phyloP scores from a whole-genome alignment of 2,797 vertebrate genomes.

The Brachyalestes nurse region DNA sequence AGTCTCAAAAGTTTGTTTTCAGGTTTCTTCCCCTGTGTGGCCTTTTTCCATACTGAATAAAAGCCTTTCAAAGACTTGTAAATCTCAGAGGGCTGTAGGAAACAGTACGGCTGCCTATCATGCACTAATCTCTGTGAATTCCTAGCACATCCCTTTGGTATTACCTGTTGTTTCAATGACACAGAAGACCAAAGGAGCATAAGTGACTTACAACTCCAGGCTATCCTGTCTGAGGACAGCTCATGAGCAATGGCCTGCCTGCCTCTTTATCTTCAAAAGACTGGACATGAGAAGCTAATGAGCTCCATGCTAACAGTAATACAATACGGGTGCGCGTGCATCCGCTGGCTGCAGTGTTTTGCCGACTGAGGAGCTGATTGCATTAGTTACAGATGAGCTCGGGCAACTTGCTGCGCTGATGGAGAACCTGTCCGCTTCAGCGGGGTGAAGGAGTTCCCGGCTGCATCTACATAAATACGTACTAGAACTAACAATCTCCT shows the following conservation, averaged over 20 bases:
- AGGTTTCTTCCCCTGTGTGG: constrained; percentile 18
- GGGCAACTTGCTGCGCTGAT: constrained; percentile 63
- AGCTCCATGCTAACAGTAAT: constrained; percentile 59
- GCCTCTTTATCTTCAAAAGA: constrained; percentile 54
- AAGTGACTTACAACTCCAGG: constrained; percentile 40
- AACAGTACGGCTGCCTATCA: not conserved
- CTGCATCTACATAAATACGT: constrained; percentile 61
- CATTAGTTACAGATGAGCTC: constrained; percentile 68
- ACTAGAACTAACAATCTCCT: constrained; percentile 47
- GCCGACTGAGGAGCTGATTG: constrained; percentile 56
- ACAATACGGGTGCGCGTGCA: constrained; percentile 51
- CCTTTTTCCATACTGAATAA: constrained; percentile 3
- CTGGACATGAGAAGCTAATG: constrained; percentile 26
- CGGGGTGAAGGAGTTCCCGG: constrained; percentile 60
- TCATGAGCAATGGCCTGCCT: constrained; percentile 42
- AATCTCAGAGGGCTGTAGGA: constrained; percentile 22
- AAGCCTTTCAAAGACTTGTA: constrained; percentile 21
- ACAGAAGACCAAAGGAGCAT: constrained; percentile 26
- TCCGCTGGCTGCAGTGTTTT: constrained; percentile 49
- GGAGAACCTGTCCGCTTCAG: constrained; percentile 59
- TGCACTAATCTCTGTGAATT: constrained; percentile 20
- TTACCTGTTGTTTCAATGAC: constrained; percentile 17
- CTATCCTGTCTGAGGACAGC: constrained; percentile 15
- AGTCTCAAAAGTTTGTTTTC: not conserved
- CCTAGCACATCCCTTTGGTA: constrained; percentile 20